Evolutionary conservation across 2,113 vertebrate species (phyloP), one percentile per base, ranked within the genome.

Genomic region (Lutjanus erythropterus): DNA sequence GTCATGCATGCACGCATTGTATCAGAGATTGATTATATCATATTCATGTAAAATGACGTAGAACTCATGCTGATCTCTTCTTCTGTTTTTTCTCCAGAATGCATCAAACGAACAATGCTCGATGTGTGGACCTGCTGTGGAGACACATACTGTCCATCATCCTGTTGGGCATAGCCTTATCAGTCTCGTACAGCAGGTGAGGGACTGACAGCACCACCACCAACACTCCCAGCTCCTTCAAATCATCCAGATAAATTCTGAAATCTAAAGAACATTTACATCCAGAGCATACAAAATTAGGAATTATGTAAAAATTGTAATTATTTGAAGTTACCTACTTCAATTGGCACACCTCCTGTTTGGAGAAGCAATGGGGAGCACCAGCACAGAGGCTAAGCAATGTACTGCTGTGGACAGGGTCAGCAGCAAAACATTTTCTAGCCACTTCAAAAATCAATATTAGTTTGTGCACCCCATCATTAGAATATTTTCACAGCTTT

Each of bases 81-180:
- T 64, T 77, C n/a, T n/a, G n/a, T n/a, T n/a, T n/a, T n/a, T n/a
- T n/a, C n/a, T 76, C 61, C 75, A 99, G 98, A 96, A 99, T 99
- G 98, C 98, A 99, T 94, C 98, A 99, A 93, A 99, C 98, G 69
- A 99, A 98, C 96, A 99, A 99, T 23, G 98, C 98, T 66, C 96
- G 97, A 78, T 99, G 97, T 94, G 95, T 98, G 94, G 98, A 99
- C 92, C 90, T 99, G 92, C 95, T 99, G 62, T 99, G 98, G 98
- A 96, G 98, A 94, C 98, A 99, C 4, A 84, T 99, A 88, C 94
- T 99, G 81, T 98, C 98, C 78, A 91, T 98, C 86, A 93, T 96
- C 86, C 95, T 99, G 82, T 92, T 99, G 92, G 95, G 96, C 47
- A 89, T 93, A 56, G 97, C 98, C 89, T 95, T 97, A 81, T 96